Conservation (phyloP, 2,888 invertebrate genomes). For the Hymenopus coronatus region DNA sequence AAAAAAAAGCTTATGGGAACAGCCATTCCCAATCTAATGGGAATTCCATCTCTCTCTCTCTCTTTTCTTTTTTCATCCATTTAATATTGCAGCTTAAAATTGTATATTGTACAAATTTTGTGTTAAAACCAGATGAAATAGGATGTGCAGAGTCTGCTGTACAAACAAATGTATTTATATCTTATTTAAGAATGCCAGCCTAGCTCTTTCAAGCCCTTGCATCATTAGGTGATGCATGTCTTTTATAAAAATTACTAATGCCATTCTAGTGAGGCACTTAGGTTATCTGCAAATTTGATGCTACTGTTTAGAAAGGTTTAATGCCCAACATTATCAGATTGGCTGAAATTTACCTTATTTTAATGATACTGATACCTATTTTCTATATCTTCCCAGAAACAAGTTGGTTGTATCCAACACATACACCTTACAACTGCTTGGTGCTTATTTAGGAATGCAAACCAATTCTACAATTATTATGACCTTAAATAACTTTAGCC, state of each 20-base stretch:
- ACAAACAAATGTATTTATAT: not conserved
- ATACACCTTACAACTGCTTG: not conserved
- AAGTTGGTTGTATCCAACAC: not conserved
- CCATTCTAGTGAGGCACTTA: not conserved
- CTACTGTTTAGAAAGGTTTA: not conserved
- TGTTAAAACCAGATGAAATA: too few species aligned
- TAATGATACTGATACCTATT: too few species aligned
- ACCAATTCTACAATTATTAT: too few species aligned
- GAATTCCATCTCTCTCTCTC: too few species aligned
- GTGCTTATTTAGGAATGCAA: not conserved
- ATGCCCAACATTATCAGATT: not conserved
- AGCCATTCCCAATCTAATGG: too few species aligned
- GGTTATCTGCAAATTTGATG: not conserved
- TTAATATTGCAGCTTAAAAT: too few species aligned
- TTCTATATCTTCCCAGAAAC: too few species aligned
- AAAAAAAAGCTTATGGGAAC: not conserved
- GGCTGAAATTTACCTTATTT: not conserved
- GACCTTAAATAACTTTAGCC: too few species aligned
- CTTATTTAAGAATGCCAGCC: not conserved
- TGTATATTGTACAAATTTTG: too few species aligned
- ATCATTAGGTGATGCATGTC: not conserved
- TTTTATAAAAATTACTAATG: not conserved
- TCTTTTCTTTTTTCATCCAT: too few species aligned
- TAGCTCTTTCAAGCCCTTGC: not conserved
- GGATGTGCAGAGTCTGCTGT: not conserved